Evolutionary conservation across 1,140 invertebrate species (phyloP).

Genomic region (Archegozetes longisetosus): DNA sequence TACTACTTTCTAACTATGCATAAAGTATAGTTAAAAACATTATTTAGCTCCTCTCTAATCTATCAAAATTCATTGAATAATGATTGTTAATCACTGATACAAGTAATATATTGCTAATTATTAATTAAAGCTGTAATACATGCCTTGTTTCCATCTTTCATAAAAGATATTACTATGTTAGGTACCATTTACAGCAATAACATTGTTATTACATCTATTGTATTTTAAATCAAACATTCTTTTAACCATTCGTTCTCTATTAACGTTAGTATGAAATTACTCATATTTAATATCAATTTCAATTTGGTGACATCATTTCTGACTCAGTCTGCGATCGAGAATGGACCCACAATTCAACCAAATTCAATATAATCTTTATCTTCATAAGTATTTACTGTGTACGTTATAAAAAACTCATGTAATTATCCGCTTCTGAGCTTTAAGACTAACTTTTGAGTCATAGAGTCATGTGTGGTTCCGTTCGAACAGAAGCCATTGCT

Average conservation of each 20-base stretch:
- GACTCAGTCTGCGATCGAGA: conserved; percentile 41
- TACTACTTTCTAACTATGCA: too few relatives aligned
- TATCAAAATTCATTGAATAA: too few relatives aligned
- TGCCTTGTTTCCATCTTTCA: conserved; percentile 19
- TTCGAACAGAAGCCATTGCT: conserved; percentile 34
- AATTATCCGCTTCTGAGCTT: conserved; percentile 34
- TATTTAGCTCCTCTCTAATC: too few relatives aligned
- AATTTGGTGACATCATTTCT: not conserved
- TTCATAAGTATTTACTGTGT: conserved; percentile 59
- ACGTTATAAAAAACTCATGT: conserved; percentile 69
- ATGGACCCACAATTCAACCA: conserved; percentile 84
- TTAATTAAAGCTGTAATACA: conserved; percentile 24
- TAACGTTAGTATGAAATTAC: conserved; percentile 39
- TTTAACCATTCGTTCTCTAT: conserved; percentile 41
- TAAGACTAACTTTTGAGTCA: conserved; percentile 16
- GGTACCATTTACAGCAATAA: conserved; percentile 79
- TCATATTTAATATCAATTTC: conserved; percentile 25
- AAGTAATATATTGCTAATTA: too few relatives aligned
- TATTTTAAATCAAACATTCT: conserved; percentile 51
- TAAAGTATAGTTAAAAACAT: too few relatives aligned
- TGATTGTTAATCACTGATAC: too few relatives aligned
- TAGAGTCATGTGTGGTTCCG: not conserved
- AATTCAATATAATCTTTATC: conserved; percentile 50
- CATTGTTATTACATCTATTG: conserved; percentile 45
- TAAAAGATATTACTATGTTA: conserved; percentile 61